Evolutionary conservation across 1,140 invertebrate genomes (phyloP).

Genomic region (Heliconius nattereri): DNA sequence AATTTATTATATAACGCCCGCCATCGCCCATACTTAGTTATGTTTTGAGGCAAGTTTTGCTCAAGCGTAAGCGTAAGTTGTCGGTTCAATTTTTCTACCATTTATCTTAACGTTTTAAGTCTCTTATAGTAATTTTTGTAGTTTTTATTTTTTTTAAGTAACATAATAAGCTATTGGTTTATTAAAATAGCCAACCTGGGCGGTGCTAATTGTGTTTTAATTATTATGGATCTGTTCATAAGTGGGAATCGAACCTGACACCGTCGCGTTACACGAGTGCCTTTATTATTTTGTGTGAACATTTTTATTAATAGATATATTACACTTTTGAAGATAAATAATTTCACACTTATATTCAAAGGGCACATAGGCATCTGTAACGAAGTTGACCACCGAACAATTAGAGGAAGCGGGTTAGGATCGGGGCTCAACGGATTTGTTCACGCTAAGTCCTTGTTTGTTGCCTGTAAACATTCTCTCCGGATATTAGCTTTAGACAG

Average conservation of each 20-base stretch:
- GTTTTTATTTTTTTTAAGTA: too few relatives aligned
- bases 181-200: too few relatives aligned
- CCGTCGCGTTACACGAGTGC: too few relatives aligned
- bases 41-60: conserved; percentile 1
- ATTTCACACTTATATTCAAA: conserved; percentile 11
- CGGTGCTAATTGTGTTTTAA: too few relatives aligned
- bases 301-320: too few relatives aligned
- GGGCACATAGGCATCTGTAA: conserved; percentile 39
- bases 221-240: too few relatives aligned
- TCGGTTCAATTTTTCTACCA: background rate
- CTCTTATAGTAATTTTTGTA: too few relatives aligned
- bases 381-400: conserved; percentile 51
- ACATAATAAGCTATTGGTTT: too few relatives aligned
- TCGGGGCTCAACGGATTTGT: conserved; percentile 56
- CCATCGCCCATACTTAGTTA: conserved; percentile 6
- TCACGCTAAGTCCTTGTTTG: conserved; percentile 63
- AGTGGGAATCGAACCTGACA: too few relatives aligned
- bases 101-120: background rate
- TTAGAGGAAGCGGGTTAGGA: conserved; percentile 60
- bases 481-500: conserved; percentile 71
- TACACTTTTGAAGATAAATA: background rate
- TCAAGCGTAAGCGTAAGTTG: background rate
- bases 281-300: too few relatives aligned
- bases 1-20: conserved; percentile 4
- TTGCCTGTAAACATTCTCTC: conserved; percentile 63